Conservation (phyloP, 2,888 invertebrate genomes). For the Maniola hyperantus region DNA sequence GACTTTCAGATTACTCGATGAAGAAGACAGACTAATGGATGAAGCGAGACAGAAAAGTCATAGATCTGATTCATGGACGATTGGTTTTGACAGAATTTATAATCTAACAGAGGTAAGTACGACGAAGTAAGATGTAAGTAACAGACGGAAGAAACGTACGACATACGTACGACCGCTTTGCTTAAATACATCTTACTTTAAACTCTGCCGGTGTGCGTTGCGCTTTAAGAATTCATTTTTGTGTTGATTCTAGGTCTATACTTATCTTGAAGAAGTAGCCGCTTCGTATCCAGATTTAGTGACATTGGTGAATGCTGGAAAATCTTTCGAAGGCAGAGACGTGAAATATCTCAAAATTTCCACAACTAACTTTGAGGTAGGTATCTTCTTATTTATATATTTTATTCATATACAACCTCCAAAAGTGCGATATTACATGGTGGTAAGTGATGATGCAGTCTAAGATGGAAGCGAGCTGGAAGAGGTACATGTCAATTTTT, state of each 20-base stretch:
- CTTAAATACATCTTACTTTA: too few species aligned
- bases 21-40: constrained; percentile 17
- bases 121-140: too few species aligned
- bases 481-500: too few species aligned
- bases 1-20: constrained; percentile 11
- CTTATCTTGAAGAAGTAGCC: constrained; percentile 59
- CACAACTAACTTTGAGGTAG: constrained; percentile 67
- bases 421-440: too few species aligned
- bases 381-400: too few species aligned
- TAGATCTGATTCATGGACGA: neutral
- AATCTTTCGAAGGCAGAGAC: constrained; percentile 79
- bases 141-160: too few species aligned
- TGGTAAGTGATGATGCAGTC: too few species aligned
- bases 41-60: constrained; percentile 8
- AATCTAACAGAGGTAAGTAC: constrained; percentile 9
- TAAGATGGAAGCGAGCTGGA: neutral
- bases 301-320: constrained; percentile 70
- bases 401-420: too few species aligned
- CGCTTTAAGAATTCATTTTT: neutral
- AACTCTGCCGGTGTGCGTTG: too few species aligned
- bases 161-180: too few species aligned
- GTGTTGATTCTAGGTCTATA: constrained; percentile 56
- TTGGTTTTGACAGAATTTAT: constrained; percentile 17
- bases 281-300: constrained; percentile 54
- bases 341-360: constrained; percentile 84